Conservation (phyloP, 2,113 vertebrate species). For the Nothocercus nigrocapillus region DNA sequence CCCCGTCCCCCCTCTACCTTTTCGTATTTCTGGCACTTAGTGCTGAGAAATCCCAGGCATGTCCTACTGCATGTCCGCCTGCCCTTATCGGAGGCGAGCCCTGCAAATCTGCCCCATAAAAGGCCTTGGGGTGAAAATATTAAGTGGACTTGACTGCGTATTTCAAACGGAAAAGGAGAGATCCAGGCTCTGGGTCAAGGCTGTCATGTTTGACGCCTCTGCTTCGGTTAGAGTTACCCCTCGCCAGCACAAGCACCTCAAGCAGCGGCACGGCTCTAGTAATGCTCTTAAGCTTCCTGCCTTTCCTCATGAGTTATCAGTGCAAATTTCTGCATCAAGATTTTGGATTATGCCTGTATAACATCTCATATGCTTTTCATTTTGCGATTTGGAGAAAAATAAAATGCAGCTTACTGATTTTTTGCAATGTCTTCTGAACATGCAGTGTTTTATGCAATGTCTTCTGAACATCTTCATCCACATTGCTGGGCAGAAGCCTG, state of each 20-base stretch:
- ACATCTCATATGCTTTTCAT: not conserved
- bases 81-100: not conserved
- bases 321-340: not conserved
- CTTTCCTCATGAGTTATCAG: not conserved
- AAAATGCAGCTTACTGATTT: not conserved
- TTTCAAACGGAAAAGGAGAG: not conserved
- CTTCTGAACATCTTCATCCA: not conserved
- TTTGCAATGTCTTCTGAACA: not conserved
- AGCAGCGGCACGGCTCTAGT: not conserved
- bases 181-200: not conserved
- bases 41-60: not conserved
- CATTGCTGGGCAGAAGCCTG: not conserved
- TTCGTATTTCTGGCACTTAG: not conserved
- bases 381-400: not conserved
- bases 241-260: not conserved
- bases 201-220: rapidly evolving
- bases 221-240: not conserved
- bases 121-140: not conserved
- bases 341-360: not conserved
- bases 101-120: not conserved
- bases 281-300: not conserved
- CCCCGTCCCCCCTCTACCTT: not conserved
- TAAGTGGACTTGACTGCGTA: not conserved
- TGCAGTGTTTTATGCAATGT: not conserved
- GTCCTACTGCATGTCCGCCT: not conserved